These are phyloP conservation scores for Odontocolon sp. DNA, from an alignment of 2,888 invertebrate genomes.

Conservation along the genomic window DNA sequence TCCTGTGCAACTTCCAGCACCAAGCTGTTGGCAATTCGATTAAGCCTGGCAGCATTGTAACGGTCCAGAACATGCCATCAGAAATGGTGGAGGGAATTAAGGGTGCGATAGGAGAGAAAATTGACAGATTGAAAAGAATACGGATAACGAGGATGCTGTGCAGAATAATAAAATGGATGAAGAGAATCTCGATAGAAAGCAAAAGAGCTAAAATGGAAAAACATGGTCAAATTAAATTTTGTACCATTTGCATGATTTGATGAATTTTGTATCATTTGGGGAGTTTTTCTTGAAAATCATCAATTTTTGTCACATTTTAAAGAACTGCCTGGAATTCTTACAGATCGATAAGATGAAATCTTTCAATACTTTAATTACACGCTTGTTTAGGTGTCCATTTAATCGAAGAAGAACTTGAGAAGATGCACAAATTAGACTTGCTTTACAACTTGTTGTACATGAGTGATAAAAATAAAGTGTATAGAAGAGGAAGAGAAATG, in stretches of 20 bases:
- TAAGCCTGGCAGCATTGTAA: slow-evolving; percentile 1
- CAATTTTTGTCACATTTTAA: no score
- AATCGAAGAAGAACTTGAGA: not conserved
- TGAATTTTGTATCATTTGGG: no score
- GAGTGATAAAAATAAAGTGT: slow-evolving; percentile 24
- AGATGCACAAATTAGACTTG: not conserved
- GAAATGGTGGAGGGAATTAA: not conserved
- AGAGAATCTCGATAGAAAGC: not conserved
- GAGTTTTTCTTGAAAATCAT: no score
- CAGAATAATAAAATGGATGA: slow-evolving; percentile 9
- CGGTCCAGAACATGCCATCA: not conserved
- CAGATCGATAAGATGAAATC: no score
- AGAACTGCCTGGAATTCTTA: no score
- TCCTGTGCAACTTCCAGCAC: slow-evolving; percentile 28
- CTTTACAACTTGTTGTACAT: not conserved
- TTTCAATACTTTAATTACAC: no score
- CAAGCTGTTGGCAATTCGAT: slow-evolving; percentile 29
- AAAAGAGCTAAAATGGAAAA: not conserved
- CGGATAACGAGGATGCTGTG: slow-evolving; percentile 16
- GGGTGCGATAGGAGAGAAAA: slow-evolving; percentile 35
- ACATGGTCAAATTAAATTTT: not conserved
- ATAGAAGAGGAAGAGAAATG: slow-evolving; percentile 29
- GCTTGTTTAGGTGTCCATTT: no score
- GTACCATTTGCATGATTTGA: no score
- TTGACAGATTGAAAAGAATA: slow-evolving; percentile 40